These are phyloP conservation scores for Actinostola sp. DNA, from an alignment of 92 coral and sea anemone genomes.

Conservation along the genomic window DNA sequence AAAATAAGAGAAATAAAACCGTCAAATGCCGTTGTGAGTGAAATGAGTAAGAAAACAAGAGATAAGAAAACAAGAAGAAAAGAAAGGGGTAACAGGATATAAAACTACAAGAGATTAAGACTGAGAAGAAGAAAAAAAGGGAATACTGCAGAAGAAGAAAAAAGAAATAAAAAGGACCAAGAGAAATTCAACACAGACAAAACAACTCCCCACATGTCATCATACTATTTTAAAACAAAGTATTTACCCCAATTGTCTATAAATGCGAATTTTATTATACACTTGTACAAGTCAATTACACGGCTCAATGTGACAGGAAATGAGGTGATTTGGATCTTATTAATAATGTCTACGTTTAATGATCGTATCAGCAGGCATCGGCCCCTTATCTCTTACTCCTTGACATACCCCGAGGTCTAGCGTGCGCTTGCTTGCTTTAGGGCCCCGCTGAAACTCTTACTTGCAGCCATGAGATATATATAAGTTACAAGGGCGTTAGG, in stretches of 20 bases:
- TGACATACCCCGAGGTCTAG: neutral
- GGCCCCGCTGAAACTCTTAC: too few relatives aligned
- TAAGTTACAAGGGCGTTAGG: too few relatives aligned
- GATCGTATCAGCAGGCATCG: slow-evolving; percentile 2
- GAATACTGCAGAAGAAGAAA: neutral
- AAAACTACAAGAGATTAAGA: too few relatives aligned
- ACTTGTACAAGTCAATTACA: neutral
- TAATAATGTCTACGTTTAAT: slow-evolving; percentile 6
- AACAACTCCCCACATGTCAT: neutral
- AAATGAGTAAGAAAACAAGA: neutral
- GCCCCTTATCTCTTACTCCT: neutral
- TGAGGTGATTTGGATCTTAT: slow-evolving; percentile 14
- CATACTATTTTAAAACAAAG: neutral
- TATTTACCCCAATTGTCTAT: slow-evolving; percentile 10
- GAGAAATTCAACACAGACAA: neutral
- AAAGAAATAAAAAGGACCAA: neutral
- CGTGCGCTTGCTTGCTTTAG: slow-evolving; percentile 1
- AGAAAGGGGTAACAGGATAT: too few relatives aligned
- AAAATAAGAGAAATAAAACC: too few relatives aligned
- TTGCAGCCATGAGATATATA: neutral
- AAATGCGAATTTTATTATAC: neutral
- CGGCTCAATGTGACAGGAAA: slow-evolving; percentile 6
- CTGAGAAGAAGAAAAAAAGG: too few relatives aligned
- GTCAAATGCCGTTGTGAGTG: too few relatives aligned
- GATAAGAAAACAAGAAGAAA: neutral